Percentiles rank a stretch among this genome's conserved stretches.
These are phyloP conservation scores for Ophraella communa DNA, from an alignment of 2,888 invertebrate genomes.

Conservation along the genomic window DNA sequence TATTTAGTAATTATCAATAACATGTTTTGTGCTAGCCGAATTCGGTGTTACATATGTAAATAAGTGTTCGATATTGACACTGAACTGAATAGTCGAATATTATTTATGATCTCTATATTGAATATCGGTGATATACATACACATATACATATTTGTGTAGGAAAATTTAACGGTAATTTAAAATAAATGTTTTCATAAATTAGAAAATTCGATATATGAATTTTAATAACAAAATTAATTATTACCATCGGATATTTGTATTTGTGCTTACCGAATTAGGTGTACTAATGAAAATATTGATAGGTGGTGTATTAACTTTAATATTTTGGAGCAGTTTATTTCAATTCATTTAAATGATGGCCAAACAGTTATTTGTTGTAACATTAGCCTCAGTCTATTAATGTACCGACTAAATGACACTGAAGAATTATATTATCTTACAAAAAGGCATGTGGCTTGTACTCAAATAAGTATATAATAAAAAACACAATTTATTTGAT, in stretches of 20 bases:
- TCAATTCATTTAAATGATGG: neutral
- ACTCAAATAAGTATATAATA: no score
- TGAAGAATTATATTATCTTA: no score
- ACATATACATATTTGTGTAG: neutral
- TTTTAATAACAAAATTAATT: neutral
- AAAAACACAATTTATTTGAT: no score
- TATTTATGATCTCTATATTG: neutral
- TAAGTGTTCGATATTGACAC: conserved; percentile 18
- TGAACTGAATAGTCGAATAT: conserved; percentile 2
- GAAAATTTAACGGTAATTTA: neutral
- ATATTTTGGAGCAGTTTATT: neutral
- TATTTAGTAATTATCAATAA: conserved; percentile 27
- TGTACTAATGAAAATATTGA: neutral
- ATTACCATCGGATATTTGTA: neutral
- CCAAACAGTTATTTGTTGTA: no score
- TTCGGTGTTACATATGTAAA: conserved; percentile 29
- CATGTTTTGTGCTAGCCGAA: conserved; percentile 18
- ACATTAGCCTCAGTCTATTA: no score
- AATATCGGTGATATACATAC: neutral
- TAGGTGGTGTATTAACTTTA: neutral
- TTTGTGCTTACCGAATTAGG: neutral
- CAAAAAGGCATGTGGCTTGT: no score
- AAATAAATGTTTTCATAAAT: neutral
- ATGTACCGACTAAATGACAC: no score
- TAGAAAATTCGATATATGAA: neutral